These are phyloP conservation scores for Pollimyrus isidori DNA, from an alignment of 2,113 vertebrate species.

Conservation along the genomic window DNA sequence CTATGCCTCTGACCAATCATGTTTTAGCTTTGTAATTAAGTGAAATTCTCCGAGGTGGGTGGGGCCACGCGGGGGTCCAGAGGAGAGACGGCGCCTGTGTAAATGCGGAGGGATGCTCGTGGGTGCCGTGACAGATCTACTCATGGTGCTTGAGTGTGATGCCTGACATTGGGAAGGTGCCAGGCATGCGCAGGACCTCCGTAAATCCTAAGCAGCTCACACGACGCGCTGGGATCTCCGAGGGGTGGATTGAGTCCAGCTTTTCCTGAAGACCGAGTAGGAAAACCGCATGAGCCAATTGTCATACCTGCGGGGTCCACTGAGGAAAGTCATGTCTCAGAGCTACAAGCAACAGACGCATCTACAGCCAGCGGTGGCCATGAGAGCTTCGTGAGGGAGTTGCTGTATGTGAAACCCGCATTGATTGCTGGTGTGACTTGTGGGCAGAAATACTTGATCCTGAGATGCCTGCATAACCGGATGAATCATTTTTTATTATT, in stretches of 20 bases:
- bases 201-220: background rate
- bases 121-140: background rate
- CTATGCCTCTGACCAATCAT: background rate
- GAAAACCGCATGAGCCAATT: background rate
- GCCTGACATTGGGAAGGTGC: background rate
- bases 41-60: background rate
- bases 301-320: background rate
- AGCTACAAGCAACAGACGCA: background rate
- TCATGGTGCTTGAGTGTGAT: background rate
- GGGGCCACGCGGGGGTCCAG: background rate
- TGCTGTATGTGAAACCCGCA: background rate
- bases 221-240: background rate
- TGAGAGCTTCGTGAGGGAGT: background rate
- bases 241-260: background rate
- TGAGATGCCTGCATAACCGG: background rate
- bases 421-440: background rate
- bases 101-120: background rate
- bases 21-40: background rate
- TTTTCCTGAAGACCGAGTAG: background rate
- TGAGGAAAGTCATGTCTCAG: background rate
- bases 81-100: background rate
- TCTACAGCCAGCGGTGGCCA: background rate
- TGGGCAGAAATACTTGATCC: background rate
- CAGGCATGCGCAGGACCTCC: background rate
- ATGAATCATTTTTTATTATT: constrained; percentile 1